Base-by-base conservation (phyloP, 2,113 vertebrate species). In the Oncorhynchus nerka region DNA sequence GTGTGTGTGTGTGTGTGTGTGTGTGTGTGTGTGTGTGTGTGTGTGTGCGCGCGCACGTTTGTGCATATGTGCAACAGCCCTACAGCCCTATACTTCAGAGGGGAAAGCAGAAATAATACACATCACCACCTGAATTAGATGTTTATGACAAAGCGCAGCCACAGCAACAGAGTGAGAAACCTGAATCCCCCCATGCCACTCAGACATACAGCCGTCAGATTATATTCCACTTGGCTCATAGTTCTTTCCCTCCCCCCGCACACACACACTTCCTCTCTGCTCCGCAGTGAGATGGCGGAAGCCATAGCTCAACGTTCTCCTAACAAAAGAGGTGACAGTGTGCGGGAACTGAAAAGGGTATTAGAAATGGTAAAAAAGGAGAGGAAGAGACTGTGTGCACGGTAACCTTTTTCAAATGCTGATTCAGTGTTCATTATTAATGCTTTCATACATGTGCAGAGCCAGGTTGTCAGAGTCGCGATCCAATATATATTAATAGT, bases 361-460 rank as follows among this genome's bases (percentile, higher is more conserved):
- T 88, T 87, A 89, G 90, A 91, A 89, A 92, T 86, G 86, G 85
- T 89, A 85, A 32, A 74, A 26, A 26, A 70, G 77, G 70, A 85
- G 85, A 86, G 34, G 34, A 89, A 86, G 87, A 70, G 81, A 80
- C 81, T 81, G 79, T 71, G 9, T 16, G n/a, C 65, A 88, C 30
- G 69, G 81, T 87, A 92, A 91, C 87, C 86, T 91, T 91, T 92
- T 89, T 91, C 87, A 82, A 86, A 88, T 88, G 82, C 88, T 89
- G 87, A 89, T 91, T 89, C 88, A 86, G 87, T 89, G 89, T 91
- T 90, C 88, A 90, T 90, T 89, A 91, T 91, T 90, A 89, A 90
- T 88, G 88, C 89, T 90, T 92, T 91, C 80, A 75, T 87, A 87
- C 89, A 85, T 89, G 85, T 85, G 84, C 85, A 86, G 84, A 85